Conservation (phyloP, 2,113 vertebrate genomes). For the Thunnus thynnus region DNA sequence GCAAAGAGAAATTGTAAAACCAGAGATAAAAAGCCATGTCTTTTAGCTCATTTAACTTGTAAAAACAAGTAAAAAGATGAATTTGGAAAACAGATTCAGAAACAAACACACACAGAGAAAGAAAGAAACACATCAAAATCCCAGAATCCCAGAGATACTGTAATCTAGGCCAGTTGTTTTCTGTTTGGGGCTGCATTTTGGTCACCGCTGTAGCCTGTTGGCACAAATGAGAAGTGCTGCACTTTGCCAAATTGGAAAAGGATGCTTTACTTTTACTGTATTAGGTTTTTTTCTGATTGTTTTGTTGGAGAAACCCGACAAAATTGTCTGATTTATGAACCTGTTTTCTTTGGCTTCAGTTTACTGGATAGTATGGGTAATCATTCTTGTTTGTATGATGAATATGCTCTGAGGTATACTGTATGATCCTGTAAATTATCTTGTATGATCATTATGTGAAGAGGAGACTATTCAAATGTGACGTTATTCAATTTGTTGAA, state of each 20-base stretch:
- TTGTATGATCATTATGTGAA: background rate
- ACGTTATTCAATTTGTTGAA: slow-evolving; percentile 50
- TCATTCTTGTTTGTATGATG: background rate
- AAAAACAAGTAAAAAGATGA: background rate
- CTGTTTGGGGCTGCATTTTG: slow-evolving; percentile 15
- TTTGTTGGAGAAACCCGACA: background rate
- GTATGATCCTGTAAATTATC: background rate
- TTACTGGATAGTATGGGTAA: background rate
- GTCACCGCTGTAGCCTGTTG: slow-evolving; percentile 24
- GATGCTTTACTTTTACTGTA: slow-evolving; percentile 8
- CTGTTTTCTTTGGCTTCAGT: slow-evolving; percentile 5
- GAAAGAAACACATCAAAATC: slow-evolving; percentile 16
- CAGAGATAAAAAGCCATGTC: background rate
- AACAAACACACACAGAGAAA: background rate
- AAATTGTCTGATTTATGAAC: slow-evolving; percentile 12
- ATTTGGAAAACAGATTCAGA: background rate
- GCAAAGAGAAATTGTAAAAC: background rate
- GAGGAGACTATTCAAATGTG: background rate
- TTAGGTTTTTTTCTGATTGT: background rate
- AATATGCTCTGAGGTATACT: background rate
- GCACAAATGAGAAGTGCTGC: background rate
- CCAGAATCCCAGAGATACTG: background rate
- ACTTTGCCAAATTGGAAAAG: slow-evolving; percentile 34
- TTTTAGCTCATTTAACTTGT: background rate
- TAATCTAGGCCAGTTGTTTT: slow-evolving; percentile 4